Conservation (phyloP, 2,797 vertebrate species). For the Phrynocephalus vlangalii region DNA sequence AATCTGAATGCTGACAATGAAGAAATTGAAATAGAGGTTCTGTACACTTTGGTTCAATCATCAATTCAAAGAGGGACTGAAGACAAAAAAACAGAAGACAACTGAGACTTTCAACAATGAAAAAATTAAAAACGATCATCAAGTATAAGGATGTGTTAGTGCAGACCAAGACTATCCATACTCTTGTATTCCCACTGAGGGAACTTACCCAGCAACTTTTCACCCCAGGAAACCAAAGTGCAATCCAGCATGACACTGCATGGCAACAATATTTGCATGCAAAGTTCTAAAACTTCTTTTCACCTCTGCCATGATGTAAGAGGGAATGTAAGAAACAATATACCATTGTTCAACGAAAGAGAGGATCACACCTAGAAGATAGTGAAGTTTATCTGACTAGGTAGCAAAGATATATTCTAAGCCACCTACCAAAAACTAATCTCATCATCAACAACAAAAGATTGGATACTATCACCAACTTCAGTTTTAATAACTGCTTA, state of each 20-base stretch:
- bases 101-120: too few relatives aligned
- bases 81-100: too few relatives aligned
- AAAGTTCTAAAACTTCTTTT: slow-evolving; percentile 40
- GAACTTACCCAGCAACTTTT: not conserved
- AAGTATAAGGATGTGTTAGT: too few relatives aligned
- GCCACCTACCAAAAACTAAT: not conserved
- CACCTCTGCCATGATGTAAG: slow-evolving; percentile 6
- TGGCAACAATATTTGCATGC: not conserved
- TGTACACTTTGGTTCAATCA: too few relatives aligned
- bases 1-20: too few relatives aligned
- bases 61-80: too few relatives aligned
- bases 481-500: not conserved
- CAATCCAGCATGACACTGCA: slow-evolving; percentile 22
- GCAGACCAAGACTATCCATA: too few relatives aligned
- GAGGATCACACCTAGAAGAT: not conserved
- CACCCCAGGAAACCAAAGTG: not conserved
- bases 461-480: not conserved
- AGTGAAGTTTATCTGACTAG: not conserved
- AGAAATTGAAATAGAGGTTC: too few relatives aligned
- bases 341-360: too few relatives aligned
- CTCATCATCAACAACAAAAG: not conserved
- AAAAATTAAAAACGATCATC: too few relatives aligned
- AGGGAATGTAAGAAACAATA: slow-evolving; percentile 44
- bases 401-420: accelerated
- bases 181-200: too few relatives aligned